Percentiles rank a stretch among this genome's conserved stretches.
phyloP scores from a whole-genome alignment of 2,888 invertebrate species.

The Nephrotoma appendiculata region DNA sequence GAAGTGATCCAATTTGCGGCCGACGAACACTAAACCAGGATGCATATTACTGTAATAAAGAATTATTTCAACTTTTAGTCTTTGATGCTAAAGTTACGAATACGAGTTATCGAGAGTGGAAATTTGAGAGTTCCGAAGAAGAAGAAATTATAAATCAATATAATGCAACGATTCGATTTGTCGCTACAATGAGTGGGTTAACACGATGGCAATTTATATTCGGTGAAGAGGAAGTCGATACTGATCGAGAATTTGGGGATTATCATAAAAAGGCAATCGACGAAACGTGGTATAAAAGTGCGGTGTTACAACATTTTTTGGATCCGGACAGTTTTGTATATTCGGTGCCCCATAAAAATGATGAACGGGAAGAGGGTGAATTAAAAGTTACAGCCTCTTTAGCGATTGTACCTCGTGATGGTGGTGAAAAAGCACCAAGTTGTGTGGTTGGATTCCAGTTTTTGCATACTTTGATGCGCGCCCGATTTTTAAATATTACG shows the following conservation, averaged over 20 bases:
- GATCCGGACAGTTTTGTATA: slow-evolving; percentile 65
- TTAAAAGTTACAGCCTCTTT: slow-evolving; percentile 65
- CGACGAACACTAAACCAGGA: slow-evolving; percentile 45
- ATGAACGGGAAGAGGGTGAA: slow-evolving; percentile 35
- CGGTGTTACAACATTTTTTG: slow-evolving; percentile 68
- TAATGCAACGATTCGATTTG: slow-evolving; percentile 62
- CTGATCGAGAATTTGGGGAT: slow-evolving; percentile 55
- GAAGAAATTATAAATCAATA: slow-evolving; percentile 45
- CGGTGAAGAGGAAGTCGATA: slow-evolving; percentile 38
- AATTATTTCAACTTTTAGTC: slow-evolving; percentile 68
- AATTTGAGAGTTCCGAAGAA: slow-evolving; percentile 36
- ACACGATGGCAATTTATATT: slow-evolving; percentile 73
- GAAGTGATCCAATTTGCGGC: slow-evolving; percentile 42
- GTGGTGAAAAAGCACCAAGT: slow-evolving; percentile 62
- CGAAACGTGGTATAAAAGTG: slow-evolving; percentile 83
- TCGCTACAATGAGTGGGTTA: slow-evolving; percentile 78
- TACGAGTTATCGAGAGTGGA: slow-evolving; percentile 43
- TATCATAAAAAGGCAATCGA: slow-evolving; percentile 63
- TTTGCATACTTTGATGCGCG: slow-evolving; percentile 51
- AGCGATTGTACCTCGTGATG: slow-evolving; percentile 70
- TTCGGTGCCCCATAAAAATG: slow-evolving; percentile 48
- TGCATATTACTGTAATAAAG: slow-evolving; percentile 71
- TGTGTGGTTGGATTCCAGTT: slow-evolving; percentile 83
- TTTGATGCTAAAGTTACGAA: slow-evolving; percentile 68
- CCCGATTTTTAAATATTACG: slow-evolving; percentile 55